A percentile compares a stretch with the other conserved stretches of the same genome.
Evolutionary conservation across 2,888 invertebrate genomes (phyloP).

Genomic region (Sinelater perroti): DNA sequence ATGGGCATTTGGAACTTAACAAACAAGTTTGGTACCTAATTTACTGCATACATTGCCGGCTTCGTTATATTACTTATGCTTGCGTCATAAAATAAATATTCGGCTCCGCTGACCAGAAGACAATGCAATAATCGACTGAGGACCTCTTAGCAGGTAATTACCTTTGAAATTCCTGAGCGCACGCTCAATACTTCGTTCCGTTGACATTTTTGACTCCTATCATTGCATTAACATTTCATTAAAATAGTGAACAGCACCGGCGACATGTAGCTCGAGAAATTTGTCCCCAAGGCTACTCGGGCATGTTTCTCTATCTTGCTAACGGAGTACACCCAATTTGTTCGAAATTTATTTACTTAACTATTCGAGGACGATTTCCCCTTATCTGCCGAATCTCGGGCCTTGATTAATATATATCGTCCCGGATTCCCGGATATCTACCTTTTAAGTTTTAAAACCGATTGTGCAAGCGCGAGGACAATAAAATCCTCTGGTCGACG

Average conservation of each 20-base stretch:
- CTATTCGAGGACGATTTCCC: neutral
- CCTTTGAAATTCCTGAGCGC: too few species aligned
- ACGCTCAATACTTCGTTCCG: conserved; percentile 5
- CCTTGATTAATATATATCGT: too few species aligned
- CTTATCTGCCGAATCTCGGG: too few species aligned
- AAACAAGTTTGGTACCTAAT: conserved; percentile 46
- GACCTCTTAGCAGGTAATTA: too few species aligned
- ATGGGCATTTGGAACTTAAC: conserved; percentile 45
- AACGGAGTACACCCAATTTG: neutral
- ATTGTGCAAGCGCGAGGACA: too few species aligned
- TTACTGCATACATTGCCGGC: conserved; percentile 44
- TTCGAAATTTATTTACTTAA: conserved; percentile 5
- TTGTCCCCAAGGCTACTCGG: conserved; percentile 11
- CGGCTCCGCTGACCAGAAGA: conserved; percentile 23
- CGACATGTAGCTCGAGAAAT: conserved; percentile 14
- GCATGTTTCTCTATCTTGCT: conserved; percentile 12
- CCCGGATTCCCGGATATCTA: too few species aligned
- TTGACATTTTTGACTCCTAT: conserved; percentile 6
- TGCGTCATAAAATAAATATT: conserved; percentile 31
- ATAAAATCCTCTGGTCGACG: too few species aligned
- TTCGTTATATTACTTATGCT: conserved; percentile 36
- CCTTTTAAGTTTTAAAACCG: too few species aligned
- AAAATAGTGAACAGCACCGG: conserved; percentile 10
- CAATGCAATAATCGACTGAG: too few species aligned
- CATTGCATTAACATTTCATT: conserved; percentile 13